phyloP scores from a whole-genome alignment of 2,888 invertebrate genomes.

The Lasioglossum morio region DNA sequence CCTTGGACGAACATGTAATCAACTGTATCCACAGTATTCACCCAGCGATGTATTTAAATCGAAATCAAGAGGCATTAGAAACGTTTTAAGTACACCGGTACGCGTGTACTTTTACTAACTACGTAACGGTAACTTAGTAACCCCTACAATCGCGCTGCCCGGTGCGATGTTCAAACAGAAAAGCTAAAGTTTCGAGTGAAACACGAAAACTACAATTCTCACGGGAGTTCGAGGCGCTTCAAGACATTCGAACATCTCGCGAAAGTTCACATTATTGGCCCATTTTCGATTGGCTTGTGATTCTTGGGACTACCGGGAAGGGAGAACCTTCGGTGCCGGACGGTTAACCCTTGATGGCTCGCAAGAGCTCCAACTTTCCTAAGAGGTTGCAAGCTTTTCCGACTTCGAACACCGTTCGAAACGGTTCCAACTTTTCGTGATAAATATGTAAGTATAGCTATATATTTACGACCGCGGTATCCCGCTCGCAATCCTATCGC shows the following conservation, averaged over 20 bases:
- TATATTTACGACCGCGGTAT: neutral
- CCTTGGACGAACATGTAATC: too few species aligned
- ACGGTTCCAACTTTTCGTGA: neutral
- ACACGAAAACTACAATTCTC: neutral
- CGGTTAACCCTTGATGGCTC: conserved; percentile 8
- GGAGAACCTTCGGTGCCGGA: neutral
- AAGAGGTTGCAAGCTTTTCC: neutral
- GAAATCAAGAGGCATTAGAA: too few species aligned
- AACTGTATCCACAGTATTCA: too few species aligned
- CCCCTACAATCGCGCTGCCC: neutral
- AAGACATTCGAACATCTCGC: neutral
- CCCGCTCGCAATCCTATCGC: neutral
- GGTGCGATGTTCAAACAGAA: neutral
- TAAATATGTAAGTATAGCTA: neutral
- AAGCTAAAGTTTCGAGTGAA: neutral
- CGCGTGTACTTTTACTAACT: too few species aligned
- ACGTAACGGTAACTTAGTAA: neutral
- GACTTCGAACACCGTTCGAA: conserved; percentile 6
- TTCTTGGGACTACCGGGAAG: neutral
- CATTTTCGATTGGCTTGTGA: conserved; percentile 11
- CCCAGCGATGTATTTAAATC: too few species aligned
- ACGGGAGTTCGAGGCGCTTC: neutral
- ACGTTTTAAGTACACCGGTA: too few species aligned
- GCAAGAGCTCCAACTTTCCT: neutral
- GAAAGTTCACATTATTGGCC: conserved; percentile 9